phyloP scores from a whole-genome alignment of 2,797 vertebrate species.

The Alauda arvensis region DNA sequence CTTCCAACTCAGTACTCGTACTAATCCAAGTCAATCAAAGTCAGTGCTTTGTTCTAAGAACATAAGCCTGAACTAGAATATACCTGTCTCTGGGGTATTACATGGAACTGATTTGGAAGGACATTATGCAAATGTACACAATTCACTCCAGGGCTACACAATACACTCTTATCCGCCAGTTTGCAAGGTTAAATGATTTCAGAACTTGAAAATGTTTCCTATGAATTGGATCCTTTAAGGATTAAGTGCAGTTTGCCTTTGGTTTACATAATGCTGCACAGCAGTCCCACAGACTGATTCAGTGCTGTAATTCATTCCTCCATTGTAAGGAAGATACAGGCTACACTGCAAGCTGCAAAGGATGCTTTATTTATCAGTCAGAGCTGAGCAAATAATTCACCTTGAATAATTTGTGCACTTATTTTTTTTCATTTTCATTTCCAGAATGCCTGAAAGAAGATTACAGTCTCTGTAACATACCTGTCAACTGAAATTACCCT shows the following conservation, averaged over 20 bases:
- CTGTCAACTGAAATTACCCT: neutral
- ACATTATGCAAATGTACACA: neutral
- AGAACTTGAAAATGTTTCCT: neutral
- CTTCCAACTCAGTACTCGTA: neutral
- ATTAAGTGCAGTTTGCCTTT: neutral
- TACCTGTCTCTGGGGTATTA: neutral
- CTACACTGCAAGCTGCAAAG: neutral
- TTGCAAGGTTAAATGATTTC: neutral
- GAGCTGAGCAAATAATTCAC: neutral
- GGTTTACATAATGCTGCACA: neutral
- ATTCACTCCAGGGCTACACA: neutral
- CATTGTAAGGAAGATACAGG: neutral
- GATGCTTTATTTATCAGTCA: neutral
- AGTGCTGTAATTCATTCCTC: neutral
- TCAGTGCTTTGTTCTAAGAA: neutral
- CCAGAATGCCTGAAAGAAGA: neutral
- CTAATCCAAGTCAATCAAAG: constrained; percentile 15
- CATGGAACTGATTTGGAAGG: neutral
- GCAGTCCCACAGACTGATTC: neutral
- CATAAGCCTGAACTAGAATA: neutral
- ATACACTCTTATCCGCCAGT: neutral
- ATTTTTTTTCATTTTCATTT: neutral
- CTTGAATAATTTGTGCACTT: neutral
- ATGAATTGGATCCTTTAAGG: neutral
- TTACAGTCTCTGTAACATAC: neutral